Base-by-base conservation (phyloP, 2,113 vertebrate species). In the Oxyura jamaicensis region DNA sequence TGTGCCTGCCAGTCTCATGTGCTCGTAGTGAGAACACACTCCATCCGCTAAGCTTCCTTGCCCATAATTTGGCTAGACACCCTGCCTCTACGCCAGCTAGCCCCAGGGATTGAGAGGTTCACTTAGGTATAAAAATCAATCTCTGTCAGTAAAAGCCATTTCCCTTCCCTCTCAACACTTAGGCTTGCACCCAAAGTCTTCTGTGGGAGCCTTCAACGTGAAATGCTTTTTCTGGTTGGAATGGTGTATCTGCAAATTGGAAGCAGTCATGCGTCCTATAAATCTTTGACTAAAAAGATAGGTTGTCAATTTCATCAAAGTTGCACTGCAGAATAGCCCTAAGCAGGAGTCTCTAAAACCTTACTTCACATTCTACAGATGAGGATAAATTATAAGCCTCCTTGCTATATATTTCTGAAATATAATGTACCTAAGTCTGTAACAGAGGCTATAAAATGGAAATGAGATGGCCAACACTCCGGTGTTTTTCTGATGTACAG, bases 261-360 rank as follows among this genome's bases (percentile, higher is more conserved):
- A 97, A 96, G 58, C 83, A 74, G 71, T 93, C 83, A 69, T 72
- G 2, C 92, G 90, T 96, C 94, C 92, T 63, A 96, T 97, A 97
- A 94, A 98, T 98, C 97, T 97, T 91, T 87, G 53, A 96, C 80
- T 94, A 94, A 97, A 93, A 98, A 96, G 93, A 90, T 96, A 94
- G 91, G 96, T 95, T 91, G 94, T 97, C 97, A 96, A 68, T 95
- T 97, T 97, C 83, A 96, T 97, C 93, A 95, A 97, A 97, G 96
- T 97, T 97, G 91, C 77, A 55, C 76, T 93, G 60, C 56, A 94
- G 68, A 96, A 94, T 88, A 96, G 91, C 91, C 96, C 83, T 84
- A 93, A 98, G 96, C 89, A 90, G 53, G 88, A 84, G 66, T 72
- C 74, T 89, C 85, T 95, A 78, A 80, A 88, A 82, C 35, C 59